Conservation (phyloP, 2,888 invertebrate genomes). For the Norana najaformis region DNA sequence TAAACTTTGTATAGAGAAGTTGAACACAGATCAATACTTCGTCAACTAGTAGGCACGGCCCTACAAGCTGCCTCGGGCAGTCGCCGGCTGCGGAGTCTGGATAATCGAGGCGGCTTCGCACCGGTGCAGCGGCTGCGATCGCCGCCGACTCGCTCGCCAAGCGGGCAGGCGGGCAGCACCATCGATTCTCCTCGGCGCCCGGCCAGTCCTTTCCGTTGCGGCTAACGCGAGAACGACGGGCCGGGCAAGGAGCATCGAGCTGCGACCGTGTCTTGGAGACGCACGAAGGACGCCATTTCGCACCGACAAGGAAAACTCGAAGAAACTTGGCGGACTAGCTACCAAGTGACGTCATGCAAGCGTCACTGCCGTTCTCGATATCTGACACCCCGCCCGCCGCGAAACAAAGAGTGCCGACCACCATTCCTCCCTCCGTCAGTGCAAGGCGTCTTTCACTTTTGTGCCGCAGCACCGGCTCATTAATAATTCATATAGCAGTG, state of each 20-base stretch:
- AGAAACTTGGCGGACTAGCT: background rate
- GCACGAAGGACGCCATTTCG: background rate
- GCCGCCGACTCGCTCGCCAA: background rate
- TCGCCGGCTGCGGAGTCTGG: background rate
- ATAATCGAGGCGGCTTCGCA: background rate
- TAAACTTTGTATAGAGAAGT: slow-evolving; percentile 27
- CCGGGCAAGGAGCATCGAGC: background rate
- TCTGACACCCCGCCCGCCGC: background rate
- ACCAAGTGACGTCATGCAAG: too few relatives aligned
- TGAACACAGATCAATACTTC: slow-evolving; percentile 25
- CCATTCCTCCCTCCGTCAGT: background rate
- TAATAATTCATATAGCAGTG: background rate
- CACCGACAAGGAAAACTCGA: background rate
- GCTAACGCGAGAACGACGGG: background rate
- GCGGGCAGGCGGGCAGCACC: background rate
- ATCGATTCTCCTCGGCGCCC: background rate
- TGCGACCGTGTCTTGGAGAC: background rate
- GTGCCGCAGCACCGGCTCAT: background rate
- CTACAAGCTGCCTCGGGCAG: background rate
- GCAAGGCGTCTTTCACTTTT: background rate
- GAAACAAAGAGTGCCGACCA: background rate
- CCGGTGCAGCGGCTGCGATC: background rate
- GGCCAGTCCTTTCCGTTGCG: background rate
- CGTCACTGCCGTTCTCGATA: background rate
- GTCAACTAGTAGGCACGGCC: slow-evolving; percentile 17